Percentiles rank a stretch among this genome's conserved stretches.
Conservation (phyloP, 2,797 vertebrate species). For the Falco berigora region DNA sequence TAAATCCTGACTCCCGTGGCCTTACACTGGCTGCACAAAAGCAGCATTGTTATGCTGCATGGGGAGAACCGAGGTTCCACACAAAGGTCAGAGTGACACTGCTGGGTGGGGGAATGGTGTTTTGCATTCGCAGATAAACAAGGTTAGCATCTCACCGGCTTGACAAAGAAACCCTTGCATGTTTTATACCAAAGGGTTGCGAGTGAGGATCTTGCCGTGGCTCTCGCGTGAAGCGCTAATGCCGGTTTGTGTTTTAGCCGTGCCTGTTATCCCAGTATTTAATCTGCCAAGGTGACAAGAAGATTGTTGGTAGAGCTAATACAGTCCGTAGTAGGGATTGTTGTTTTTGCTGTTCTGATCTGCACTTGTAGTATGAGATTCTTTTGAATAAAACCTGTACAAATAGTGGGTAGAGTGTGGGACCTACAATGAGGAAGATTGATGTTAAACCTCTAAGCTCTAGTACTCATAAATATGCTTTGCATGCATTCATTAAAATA, state of each 20-base stretch:
- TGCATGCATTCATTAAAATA: slow-evolving; percentile 18
- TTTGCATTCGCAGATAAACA: slow-evolving; percentile 55
- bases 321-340: background rate
- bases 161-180: background rate
- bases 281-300: background rate
- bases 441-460: background rate
- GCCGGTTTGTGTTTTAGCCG: background rate
- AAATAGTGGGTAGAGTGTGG: background rate
- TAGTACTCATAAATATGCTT: background rate
- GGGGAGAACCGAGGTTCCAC: slow-evolving; percentile 23
- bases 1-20: slow-evolving; percentile 55
- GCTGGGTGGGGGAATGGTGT: slow-evolving; percentile 15
- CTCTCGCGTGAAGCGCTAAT: background rate
- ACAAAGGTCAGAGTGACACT: slow-evolving; percentile 41
- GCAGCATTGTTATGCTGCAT: slow-evolving; percentile 42
- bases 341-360: background rate
- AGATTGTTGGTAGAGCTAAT: background rate
- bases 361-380: background rate
- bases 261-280: background rate
- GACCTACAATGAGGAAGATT: background rate
- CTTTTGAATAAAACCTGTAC: background rate
- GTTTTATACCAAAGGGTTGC: background rate
- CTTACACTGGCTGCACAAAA: slow-evolving; percentile 52
- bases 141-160: slow-evolving; percentile 8
- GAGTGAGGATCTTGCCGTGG: background rate